phyloP scores from a whole-genome alignment of 2,797 vertebrate species.

The Periophthalmus magnuspinnatus region DNA sequence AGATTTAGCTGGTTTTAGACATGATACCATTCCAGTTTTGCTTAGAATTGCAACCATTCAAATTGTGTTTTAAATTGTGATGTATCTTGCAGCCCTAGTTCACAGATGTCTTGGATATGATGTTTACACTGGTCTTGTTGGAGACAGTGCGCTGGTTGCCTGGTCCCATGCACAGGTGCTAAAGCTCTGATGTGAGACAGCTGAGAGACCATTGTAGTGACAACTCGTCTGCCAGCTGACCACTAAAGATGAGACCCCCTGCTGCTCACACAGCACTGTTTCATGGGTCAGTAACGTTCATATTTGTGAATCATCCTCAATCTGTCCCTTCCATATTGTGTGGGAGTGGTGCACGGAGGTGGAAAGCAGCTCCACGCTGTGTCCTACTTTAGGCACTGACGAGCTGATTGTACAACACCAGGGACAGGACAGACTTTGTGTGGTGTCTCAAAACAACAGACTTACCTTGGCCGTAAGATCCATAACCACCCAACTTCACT shows the following conservation, averaged over 20 bases:
- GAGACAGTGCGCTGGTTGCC: slow-evolving; percentile 16
- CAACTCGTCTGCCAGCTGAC: slow-evolving; percentile 37
- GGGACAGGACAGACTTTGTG: slow-evolving; percentile 41
- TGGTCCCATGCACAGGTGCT: slow-evolving; percentile 8
- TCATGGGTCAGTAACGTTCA: slow-evolving; percentile 1
- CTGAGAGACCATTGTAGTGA: slow-evolving; percentile 38
- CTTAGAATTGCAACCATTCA: background rate
- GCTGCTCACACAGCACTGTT: slow-evolving; percentile 26
- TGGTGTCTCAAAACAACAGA: slow-evolving; percentile 16
- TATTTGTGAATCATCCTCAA: slow-evolving; percentile 41
- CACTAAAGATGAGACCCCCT: slow-evolving; percentile 14
- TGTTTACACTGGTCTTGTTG: slow-evolving; percentile 11
- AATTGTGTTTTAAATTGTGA: background rate
- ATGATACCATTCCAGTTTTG: too few relatives aligned
- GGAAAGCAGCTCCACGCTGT: slow-evolving; percentile 17
- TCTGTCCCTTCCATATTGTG: slow-evolving; percentile 27
- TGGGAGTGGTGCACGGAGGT: slow-evolving; percentile 33
- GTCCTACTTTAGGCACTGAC: slow-evolving; percentile 25
- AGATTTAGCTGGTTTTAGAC: too few relatives aligned
- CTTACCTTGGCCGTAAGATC: slow-evolving; percentile 10
- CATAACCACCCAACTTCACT: background rate
- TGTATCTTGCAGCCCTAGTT: background rate
- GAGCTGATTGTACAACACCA: slow-evolving; percentile 34
- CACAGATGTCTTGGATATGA: background rate
- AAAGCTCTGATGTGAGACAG: slow-evolving; percentile 37